These are phyloP conservation scores for Lonchura striata DNA, from an alignment of 2,113 vertebrate genomes.

Conservation along the genomic window DNA sequence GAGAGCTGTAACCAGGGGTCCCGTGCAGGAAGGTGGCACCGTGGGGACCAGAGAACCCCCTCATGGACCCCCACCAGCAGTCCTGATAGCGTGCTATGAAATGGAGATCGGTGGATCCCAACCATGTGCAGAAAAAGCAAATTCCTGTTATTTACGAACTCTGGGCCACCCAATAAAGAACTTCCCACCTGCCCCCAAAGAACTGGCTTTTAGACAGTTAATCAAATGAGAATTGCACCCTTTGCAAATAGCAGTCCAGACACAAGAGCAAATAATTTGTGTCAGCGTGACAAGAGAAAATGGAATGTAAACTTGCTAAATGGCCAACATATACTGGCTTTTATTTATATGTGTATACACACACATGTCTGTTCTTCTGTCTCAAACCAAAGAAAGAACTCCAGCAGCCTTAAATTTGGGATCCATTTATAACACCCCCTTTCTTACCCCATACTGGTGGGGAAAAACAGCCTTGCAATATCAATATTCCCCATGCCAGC, in stretches of 20 bases:
- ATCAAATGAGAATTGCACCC: background rate
- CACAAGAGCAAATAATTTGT: slow-evolving; percentile 41
- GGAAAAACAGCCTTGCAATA: background rate
- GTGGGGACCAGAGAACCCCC: background rate
- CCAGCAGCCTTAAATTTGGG: background rate
- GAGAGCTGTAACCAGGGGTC: background rate
- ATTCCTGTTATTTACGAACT: background rate
- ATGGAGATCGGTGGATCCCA: background rate
- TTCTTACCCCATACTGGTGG: background rate
- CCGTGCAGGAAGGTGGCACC: accelerated
- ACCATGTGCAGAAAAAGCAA: background rate
- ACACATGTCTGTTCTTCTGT: background rate
- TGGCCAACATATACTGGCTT: background rate
- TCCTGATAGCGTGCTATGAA: accelerated
- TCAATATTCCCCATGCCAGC: background rate
- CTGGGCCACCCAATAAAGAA: background rate
- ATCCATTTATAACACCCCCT: accelerated
- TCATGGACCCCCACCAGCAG: accelerated
- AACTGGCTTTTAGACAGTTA: background rate
- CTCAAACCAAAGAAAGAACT: background rate
- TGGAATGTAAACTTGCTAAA: slow-evolving; percentile 37
- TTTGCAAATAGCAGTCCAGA: slow-evolving; percentile 37
- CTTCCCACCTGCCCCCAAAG: background rate
- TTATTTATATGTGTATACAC: background rate
- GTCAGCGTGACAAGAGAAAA: slow-evolving; percentile 20